Evolutionary conservation across 2,888 invertebrate species (phyloP), one percentile per base, ranked within the genome.

Genomic region (Prosapia bicincta): DNA sequence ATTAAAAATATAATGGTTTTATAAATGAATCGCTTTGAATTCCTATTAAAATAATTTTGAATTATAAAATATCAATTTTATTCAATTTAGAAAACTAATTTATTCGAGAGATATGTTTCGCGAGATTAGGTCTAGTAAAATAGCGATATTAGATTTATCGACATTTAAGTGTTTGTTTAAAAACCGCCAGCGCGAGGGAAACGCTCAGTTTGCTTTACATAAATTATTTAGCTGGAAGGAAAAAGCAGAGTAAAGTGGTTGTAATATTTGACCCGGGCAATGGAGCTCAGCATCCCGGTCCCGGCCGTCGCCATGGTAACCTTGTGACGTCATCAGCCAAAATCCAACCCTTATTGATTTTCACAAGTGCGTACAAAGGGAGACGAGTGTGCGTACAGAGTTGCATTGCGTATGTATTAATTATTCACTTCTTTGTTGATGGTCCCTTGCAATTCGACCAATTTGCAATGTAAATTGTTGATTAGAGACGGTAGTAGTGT

Each of bases 341-440:
- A 54, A 54, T 54, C 54, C 54, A 54, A 54, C 54, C 54, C 54
- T 54, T 54, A 54, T 54, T 54, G 54, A 54, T 54, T 54, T 54
- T 20, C 54, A 54, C 54, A 54, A 38, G 54, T 20, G 54, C 20
- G 54, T 20, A 20, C 20, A 54, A n/a, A n/a, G 54, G 20, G 20
- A 20, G 38, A 20, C 3, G 54, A 20, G 54, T 20, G 54, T 54
- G 54, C 20, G 54, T 20, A 20, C 20, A 54, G 54, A 20, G 54
- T 54, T 54, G n/a, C 54, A 54, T n/a, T 54, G 54, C 54, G 54
- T 54, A 54, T 20, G 54, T 54, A 54, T 54, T 54, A 54, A 54
- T 54, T 54, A 54, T 54, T 54, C 54, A 54, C 5, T 20, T 54
- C 54, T 54, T 54, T 54, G 54, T 54, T 54, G 54, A 20, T 20